Percentiles rank a stretch among this genome's conserved stretches.
These are phyloP conservation scores for Protonemura montana DNA, from an alignment of 2,888 invertebrate species.

Conservation along the genomic window DNA sequence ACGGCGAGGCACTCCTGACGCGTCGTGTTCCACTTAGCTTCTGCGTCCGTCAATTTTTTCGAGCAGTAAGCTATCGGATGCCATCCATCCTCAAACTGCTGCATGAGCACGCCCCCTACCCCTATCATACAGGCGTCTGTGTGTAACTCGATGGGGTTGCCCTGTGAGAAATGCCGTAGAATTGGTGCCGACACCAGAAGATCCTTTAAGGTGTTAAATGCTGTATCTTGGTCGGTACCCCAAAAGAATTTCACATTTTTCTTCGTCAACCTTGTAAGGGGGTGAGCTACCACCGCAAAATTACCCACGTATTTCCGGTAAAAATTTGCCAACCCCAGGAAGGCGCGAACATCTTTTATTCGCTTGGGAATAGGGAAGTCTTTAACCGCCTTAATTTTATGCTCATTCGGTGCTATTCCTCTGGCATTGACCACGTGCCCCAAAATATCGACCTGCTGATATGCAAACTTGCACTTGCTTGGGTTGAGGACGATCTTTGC, in stretches of 20 bases:
- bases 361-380: neutral
- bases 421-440: neutral
- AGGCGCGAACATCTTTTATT: neutral
- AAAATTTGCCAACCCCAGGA: slow-evolving; percentile 13
- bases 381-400: neutral
- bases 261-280: neutral
- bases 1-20: slow-evolving; percentile 1
- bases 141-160: neutral
- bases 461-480: neutral
- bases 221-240: neutral
- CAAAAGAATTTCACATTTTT: neutral
- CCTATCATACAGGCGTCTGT: neutral
- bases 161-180: neutral
- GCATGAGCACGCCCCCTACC: neutral
- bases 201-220: neutral
- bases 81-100: neutral
- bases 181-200: neutral
- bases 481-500: neutral
- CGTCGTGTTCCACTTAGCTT: neutral
- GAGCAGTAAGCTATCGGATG: slow-evolving; percentile 1
- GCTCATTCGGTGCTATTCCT: neutral
- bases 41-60: neutral
- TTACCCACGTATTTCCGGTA: neutral
- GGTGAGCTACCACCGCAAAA: neutral
- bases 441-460: neutral